Conservation (phyloP, 2,888 invertebrate species). For the Ctenicera cuprea region DNA sequence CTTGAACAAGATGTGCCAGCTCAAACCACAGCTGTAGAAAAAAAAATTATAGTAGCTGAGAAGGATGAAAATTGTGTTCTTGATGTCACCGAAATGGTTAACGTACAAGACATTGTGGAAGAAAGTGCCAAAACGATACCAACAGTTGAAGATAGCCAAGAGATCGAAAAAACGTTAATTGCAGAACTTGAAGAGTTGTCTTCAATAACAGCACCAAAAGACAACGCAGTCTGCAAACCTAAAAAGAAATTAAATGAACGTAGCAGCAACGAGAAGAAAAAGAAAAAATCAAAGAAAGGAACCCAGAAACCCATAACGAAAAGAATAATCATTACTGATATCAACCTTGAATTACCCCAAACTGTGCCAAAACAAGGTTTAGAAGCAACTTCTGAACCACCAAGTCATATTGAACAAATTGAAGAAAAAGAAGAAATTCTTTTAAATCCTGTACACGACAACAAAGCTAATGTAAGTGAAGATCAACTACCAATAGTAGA, state of each 20-base stretch:
- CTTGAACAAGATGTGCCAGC: conserved; percentile 8
- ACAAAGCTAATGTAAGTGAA: background rate
- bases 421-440: background rate
- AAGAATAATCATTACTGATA: conserved; percentile 67
- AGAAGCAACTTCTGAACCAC: background rate
- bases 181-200: background rate
- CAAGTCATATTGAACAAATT: background rate
- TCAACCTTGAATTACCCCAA: conserved; percentile 53
- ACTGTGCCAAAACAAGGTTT: background rate
- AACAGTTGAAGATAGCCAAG: background rate
- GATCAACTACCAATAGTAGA: background rate
- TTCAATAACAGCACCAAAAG: background rate
- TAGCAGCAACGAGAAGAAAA: conserved; percentile 22
- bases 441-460: background rate
- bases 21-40: background rate
- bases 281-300: conserved; percentile 56
- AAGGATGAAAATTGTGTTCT: background rate
- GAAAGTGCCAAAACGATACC: conserved; percentile 39
- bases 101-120: conserved; percentile 49
- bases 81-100: conserved; percentile 37
- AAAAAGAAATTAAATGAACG: conserved; percentile 7
- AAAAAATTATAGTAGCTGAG: background rate
- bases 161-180: background rate
- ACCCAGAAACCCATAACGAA: conserved; percentile 60
- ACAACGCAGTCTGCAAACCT: background rate